Base-by-base conservation (phyloP, 2,797 vertebrate species). In the Saxicola maurus region DNA sequence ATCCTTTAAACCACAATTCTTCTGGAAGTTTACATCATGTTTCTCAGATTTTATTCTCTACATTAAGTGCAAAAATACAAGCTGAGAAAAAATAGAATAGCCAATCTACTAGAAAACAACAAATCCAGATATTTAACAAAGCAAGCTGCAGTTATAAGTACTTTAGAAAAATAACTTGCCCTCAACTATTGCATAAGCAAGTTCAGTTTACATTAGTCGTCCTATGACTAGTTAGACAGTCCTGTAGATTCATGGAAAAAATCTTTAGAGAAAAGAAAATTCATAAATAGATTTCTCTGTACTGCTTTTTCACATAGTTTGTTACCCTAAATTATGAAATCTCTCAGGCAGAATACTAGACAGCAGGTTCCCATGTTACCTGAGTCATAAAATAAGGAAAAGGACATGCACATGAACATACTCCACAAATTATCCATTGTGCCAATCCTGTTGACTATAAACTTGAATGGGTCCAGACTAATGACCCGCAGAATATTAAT, bases 101-200 rank as follows among this genome's bases (percentile, higher is more conserved):
- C 10, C 53, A 56, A 60, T 69, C 21, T 62, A 45, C 30, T 46
- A 20, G 7, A 82, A 87, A 82, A 60, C 14, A 61, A 46, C 9
- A 38, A 64, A 81, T 17, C 9, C 51, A 71, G 7, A 40, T 13
- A 84, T 28, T 4, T 33, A 59, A 46, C 24, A 84, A 78, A 77
- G 49, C 9, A 67, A 5, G 13, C 51, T 77, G 48, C 23, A n/a
- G 8, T 62, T 53, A 7, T 3, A 74, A 71, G 6, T 25, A 45
- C 38, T 90, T 82, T 17, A 80, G 51, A 85, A 82, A 90, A 85
- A 16, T 55, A 59, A 23, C 20, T 31, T 90, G 46, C 13, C 15
- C 17, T 74, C 37, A 71, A 25, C 38, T 38, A 65, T 48, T 74
- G 16, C 28, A 75, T 51, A 49, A 82, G 12, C 15, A 84, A 79